Base-by-base conservation (phyloP, 35 echinoderm and acorn worm species). In the Apostichopus californicus region DNA sequence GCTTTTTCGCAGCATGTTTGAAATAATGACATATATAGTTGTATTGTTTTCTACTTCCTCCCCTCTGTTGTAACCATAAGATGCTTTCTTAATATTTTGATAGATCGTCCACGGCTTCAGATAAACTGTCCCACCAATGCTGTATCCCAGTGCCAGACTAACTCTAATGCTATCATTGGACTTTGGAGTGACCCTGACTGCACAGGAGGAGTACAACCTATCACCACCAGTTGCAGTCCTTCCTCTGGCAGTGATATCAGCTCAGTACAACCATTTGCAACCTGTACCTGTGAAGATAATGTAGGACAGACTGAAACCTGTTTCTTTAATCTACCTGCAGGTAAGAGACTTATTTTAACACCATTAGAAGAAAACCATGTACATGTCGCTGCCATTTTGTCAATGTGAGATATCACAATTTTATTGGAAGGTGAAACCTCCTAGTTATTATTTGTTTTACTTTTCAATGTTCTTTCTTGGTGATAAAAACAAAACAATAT, bases 281-380 rank as follows among this genome's bases (percentile, higher is more conserved):
- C 85, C 8, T 87, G 85, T 59, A 87, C 21, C 21, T 87, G 85
- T 25, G 57, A 25, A 61, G 85, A 87, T 21, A 34, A 54, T 28
- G n/a, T 1, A 11, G 85, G 85, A 87, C 56, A 63, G 65, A 26
- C 9, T 23, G 57, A 9, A 10, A 20, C 57, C 12, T 87, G 85
- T 70, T 20, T 15, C 24, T 70, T 88, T 52, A 88, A 8, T 9
- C 5, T 87, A n/a, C 17, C 58, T 56, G 58, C 85, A 64, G 55
- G 85, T 87, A 1, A 60, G 57, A 8, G 57, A 60, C 11, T 8
- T 60, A 11, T 60, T 60, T 28, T 28, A 28, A 28, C 26, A 28
- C 26, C 26, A 28, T 28, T 28, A 28, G 26, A 28, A 28, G 26
- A 28, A 28, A 28, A 1, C 26, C 26, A 28, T 68, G 10, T 28